Base-by-base conservation (phyloP, 2,888 invertebrate species). In the Tineola bisselliella region DNA sequence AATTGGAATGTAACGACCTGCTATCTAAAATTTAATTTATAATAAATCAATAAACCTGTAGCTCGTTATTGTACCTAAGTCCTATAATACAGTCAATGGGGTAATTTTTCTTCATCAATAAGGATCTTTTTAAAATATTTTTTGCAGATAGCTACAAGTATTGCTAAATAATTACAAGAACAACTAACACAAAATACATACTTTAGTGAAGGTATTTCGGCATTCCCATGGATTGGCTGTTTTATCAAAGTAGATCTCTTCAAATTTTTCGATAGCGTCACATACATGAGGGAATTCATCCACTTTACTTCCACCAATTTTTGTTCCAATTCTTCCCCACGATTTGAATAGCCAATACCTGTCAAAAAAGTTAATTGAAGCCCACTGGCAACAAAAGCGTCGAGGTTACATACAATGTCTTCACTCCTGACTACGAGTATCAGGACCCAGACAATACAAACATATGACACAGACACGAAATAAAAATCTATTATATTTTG, bases 251-350 rank as follows among this genome's bases (percentile, higher is more conserved):
- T 91, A 98, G 0, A 91, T 66, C 0, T 68, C 63, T 65, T 90
- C 81, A 73, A 98, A 98, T 8, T 76, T 71, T 0, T 66, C 1
- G 1, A 91, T 84, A 0, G 95, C 95, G 0, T 90, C 84, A 0
- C 88, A 65, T 1, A 90, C 67, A 0, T 77, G 74, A 0, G 60
- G 19, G 68, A 82, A 84, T 0, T 73, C 66, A 30, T 92, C 91
- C 1, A 92, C 64, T 72, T 92, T 94, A 25, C 79, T 88, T 13
- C 90, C 90, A 5, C 99, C 99, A 68, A 97, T 94, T 0, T 92
- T 93, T 0, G 99, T 99, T 4, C 99, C 98, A 66, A 98, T 97
- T 62, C 99, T 90, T 11, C 99, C 99, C 99, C 99, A 99, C 0
- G 96, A 89, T 13, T 97, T 91, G 81, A 95, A 98, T 25, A 98